Evolutionary conservation across 2,113 vertebrate species (phyloP), one percentile per base, ranked within the genome.

Genomic region (Dipodomys stephensi): DNA sequence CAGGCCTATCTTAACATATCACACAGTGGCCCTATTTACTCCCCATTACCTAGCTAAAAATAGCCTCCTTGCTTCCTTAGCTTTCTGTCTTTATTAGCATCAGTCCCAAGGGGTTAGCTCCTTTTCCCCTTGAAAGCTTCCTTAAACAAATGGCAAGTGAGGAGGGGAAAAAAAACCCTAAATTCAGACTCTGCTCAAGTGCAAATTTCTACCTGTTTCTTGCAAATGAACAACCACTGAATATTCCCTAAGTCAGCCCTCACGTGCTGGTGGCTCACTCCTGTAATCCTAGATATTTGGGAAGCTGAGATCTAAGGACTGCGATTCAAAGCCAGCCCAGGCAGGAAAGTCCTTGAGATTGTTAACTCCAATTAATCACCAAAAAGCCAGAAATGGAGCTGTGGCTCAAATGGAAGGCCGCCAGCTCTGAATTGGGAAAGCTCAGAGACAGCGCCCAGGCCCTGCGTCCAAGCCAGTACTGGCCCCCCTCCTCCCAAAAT

Each of bases 11-110:
- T 95, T 91, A 95, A 94, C 94, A 85, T 83, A 90, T 85, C 92
- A 90, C 90, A 95, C 93, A 62, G 88, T 88, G 86, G 94, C 94
- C 94, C 71, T 88, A 74, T 90, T 96, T 92, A 93, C 71, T 97
- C 87, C 93, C 95, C 86, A 96, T 94, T 96, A 94, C 76, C 71
- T 6, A 4, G 91, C 83, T 97, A 96, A 97, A 97, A 96, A 96
- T 97, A 97, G 87, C 67, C 49, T 28, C 18, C 60, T 69, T 10
- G 19, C 90, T 76, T 65, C n/a, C 92, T 88, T 83, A 80, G 92
- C 88, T 90, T 96, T 96, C 95, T 67, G 73, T 93, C 91, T 91
- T 89, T 83, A 97, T 97, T 94, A 93, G 77, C 88, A 93, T 97
- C 95, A 83, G 76, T 90, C 95, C 93, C 92, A 79, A 96, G 67